Base-by-base conservation (phyloP, 2,797 vertebrate genomes). In the Ataeniobius toweri region DNA sequence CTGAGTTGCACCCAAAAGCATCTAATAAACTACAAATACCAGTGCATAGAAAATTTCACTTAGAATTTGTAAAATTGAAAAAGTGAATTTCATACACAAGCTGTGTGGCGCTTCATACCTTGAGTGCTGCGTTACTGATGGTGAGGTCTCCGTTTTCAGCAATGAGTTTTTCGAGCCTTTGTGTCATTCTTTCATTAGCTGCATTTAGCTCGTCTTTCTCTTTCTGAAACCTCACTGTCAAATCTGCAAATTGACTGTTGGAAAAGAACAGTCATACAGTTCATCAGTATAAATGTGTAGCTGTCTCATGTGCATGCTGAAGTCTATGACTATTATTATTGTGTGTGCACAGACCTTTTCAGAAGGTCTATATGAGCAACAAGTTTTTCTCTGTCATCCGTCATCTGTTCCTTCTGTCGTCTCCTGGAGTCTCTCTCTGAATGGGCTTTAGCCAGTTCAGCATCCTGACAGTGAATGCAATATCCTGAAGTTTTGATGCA, bases 51-150 rank as follows among this genome's bases (percentile, higher is more conserved):
- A 46, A 68, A 39, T 26, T 63, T 36, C 18, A 13, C 16, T 46
- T 22, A 72, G 18, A 50, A 65, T 65, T 39, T 7, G 0, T 13
- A 39, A 24, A 10, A 41, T 67, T 5, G 9, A 39, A 71, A 63
- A 55, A 59, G 58, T 65, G 53, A 65, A n/a, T 63, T 58, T 46
- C 31, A 44, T 1, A 10, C 28, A 22, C 51, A 50, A 50, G 61
- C 65, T 41, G 63, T 68, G 70, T 28, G 36, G 26, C 39, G 58
- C 13, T 65, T 48, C 51, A 28, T 93, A 98, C 97, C 96, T 96
- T 94, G 80, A 98, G 91, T 69, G 93, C 85, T 88, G 91, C 84
- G 89, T 97, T 97, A 90, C 95, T 95, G 80, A 94, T 61, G 84
- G 67, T 75, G 77, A 96, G 84, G 22, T 94, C 89, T 78, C 77